phyloP scores from a whole-genome alignment of 2,113 vertebrate species.

The Oreochromis tanganicae region DNA sequence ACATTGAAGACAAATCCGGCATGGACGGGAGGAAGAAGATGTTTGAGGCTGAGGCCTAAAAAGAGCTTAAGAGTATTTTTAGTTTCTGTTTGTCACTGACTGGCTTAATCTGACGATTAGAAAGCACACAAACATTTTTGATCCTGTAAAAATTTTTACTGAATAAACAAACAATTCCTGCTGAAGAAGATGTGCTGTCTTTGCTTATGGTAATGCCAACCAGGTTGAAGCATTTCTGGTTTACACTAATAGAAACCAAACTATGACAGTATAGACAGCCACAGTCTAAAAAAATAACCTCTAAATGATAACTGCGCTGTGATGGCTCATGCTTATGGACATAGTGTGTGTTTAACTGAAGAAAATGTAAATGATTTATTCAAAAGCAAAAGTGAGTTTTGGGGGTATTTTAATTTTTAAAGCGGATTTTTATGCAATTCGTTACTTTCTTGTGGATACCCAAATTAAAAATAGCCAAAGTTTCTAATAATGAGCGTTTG shows the following conservation, averaged over 20 bases:
- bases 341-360: background rate
- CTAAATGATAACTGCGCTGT: background rate
- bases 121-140: background rate
- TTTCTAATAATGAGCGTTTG: background rate
- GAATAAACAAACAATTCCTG: conserved; percentile 1
- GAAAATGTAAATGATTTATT: background rate
- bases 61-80: background rate
- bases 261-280: background rate
- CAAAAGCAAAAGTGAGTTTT: background rate
- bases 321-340: background rate
- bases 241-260: background rate
- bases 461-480: background rate
- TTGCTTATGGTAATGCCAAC: background rate
- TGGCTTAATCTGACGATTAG: background rate
- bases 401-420: background rate
- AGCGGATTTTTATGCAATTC: no score
- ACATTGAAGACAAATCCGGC: conserved; percentile 90
- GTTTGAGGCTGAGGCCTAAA: conserved; percentile 89
- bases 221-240: background rate
- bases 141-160: background rate
- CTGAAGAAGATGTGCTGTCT: background rate
- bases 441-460: background rate
- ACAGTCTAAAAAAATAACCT: background rate
- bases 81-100: background rate
- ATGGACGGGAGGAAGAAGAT: conserved; percentile 98